Conservation (phyloP, 1,140 invertebrate species). For the Leptopilina boulardi region DNA sequence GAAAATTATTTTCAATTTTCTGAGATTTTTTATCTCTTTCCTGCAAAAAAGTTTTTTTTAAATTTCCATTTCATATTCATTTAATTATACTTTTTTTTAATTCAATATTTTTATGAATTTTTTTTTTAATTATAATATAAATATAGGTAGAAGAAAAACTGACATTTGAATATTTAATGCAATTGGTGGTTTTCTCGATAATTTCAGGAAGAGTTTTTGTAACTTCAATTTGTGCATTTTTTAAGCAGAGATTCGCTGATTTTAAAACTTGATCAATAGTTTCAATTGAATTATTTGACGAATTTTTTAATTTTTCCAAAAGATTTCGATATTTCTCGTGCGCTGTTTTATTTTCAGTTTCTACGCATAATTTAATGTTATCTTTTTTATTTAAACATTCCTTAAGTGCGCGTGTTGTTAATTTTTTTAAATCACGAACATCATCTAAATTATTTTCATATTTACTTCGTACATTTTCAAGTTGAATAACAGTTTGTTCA, state of each 20-base stretch:
- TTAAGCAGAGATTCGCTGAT: background rate
- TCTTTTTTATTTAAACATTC: conserved; percentile 7
- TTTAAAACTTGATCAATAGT: background rate
- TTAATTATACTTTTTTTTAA: background rate
- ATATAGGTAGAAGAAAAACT: background rate
- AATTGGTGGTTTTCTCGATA: background rate
- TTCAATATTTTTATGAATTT: background rate
- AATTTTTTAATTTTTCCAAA: background rate
- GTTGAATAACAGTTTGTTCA: background rate
- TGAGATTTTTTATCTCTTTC: background rate
- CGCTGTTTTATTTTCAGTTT: background rate
- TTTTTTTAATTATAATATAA: too few species aligned
- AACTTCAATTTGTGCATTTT: background rate
- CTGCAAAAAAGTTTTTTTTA: background rate
- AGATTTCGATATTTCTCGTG: background rate
- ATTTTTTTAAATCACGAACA: background rate
- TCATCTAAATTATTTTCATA: background rate
- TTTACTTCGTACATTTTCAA: background rate
- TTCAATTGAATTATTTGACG: background rate
- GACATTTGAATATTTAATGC: background rate
- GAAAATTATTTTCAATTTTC: background rate
- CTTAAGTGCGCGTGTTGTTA: conserved; percentile 1
- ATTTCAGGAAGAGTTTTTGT: background rate
- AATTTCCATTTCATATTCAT: background rate
- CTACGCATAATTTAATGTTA: background rate